These are phyloP conservation scores for Anableps anableps DNA, from an alignment of 2,797 vertebrate species.

Conservation along the genomic window DNA sequence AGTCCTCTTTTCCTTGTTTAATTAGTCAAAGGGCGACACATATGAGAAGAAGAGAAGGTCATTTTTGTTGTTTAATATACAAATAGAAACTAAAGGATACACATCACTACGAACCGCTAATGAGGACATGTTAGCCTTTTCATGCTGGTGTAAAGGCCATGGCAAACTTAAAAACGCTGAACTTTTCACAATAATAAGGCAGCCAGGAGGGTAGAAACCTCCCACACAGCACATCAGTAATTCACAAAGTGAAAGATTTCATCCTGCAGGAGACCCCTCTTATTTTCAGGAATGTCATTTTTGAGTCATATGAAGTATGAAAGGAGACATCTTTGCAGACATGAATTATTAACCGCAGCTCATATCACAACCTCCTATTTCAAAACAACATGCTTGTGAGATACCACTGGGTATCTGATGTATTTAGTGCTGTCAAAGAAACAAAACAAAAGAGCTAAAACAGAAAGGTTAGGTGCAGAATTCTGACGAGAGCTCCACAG, in stretches of 20 bases:
- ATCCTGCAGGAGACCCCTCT: conserved; percentile 72
- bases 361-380: conserved; percentile 79
- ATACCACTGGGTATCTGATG: conserved; percentile 79
- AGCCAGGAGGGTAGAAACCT: conserved; percentile 54
- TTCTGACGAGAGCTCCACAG: conserved; percentile 67
- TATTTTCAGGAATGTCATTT: conserved; percentile 81
- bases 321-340: conserved; percentile 73
- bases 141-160: conserved; percentile 66
- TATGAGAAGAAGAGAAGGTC: conserved; percentile 60
- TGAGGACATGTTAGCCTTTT: conserved; percentile 68
- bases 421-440: conserved; percentile 78
- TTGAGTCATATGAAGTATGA: conserved; percentile 66
- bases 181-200: conserved; percentile 71
- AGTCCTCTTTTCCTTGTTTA: conserved; percentile 40
- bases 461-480: conserved; percentile 76
- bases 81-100: conserved; percentile 59
- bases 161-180: conserved; percentile 65
- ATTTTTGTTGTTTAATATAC: conserved; percentile 66
- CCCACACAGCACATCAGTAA: conserved; percentile 75
- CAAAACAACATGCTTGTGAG: conserved; percentile 78
- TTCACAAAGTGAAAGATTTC: conserved; percentile 77
- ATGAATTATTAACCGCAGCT: conserved; percentile 83
- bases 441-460: conserved; percentile 61
- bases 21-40: conserved; percentile 54
- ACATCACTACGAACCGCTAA: conserved; percentile 66